Evolutionary conservation across 2,113 vertebrate genomes (phyloP).

Genomic region (Archocentrus centrarchus): DNA sequence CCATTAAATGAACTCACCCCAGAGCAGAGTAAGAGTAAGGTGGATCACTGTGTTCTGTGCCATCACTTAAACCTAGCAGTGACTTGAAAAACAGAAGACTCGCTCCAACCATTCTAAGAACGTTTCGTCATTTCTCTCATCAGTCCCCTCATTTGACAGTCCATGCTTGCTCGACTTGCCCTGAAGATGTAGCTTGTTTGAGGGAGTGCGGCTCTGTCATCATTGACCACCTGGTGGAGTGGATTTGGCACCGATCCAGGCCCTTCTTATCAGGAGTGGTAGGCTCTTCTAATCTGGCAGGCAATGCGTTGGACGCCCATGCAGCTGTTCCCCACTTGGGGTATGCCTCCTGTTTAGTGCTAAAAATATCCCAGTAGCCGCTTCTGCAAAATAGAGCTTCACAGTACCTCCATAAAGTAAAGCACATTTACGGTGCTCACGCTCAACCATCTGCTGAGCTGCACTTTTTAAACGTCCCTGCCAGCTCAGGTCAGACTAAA

Average conservation of each 20-base stretch:
- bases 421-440: constrained; percentile 1
- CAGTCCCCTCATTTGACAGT: neutral
- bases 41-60: constrained; percentile 2
- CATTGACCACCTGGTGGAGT: constrained; percentile 65
- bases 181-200: constrained; percentile 5
- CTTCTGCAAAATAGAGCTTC: constrained; percentile 55
- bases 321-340: constrained; percentile 80
- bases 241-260: constrained; percentile 69
- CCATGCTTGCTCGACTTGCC: constrained; percentile 33
- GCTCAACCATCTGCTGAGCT: constrained; percentile 14
- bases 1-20: constrained; percentile 38
- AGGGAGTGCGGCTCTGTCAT: constrained; percentile 53
- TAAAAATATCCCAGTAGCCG: constrained; percentile 79
- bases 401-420: constrained; percentile 37
- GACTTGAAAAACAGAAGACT: constrained; percentile 49
- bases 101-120: constrained; percentile 48
- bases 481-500: constrained; percentile 34
- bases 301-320: constrained; percentile 59
- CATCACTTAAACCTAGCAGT: constrained; percentile 29
- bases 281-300: constrained; percentile 76
- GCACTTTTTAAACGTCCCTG: constrained; percentile 14
- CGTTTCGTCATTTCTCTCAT: neutral
- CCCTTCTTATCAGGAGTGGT: constrained; percentile 68
- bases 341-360: constrained; percentile 72
- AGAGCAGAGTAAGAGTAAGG: constrained; percentile 15